phyloP scores from a whole-genome alignment of 2,113 vertebrate species.

The Piprites chloris region DNA sequence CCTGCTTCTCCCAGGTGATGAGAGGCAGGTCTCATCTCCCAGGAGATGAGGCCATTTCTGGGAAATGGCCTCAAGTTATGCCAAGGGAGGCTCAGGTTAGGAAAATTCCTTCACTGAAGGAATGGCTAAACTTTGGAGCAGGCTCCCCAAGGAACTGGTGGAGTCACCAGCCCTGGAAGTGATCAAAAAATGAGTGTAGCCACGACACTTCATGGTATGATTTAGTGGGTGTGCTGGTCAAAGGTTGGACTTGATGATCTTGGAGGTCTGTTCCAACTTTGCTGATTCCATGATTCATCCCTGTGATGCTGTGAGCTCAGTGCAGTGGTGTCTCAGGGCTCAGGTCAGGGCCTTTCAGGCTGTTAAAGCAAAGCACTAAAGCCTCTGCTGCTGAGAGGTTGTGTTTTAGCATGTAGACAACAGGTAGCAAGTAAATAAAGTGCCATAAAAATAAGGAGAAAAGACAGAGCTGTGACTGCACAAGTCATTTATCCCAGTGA shows the following conservation, averaged over 20 bases:
- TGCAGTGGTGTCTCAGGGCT: neutral
- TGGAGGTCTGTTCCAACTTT: neutral
- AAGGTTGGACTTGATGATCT: fast-evolving
- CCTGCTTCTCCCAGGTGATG: neutral
- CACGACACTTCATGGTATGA: fast-evolving
- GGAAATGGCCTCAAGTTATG: neutral
- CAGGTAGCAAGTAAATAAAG: neutral
- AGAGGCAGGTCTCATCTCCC: no score
- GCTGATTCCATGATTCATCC: neutral
- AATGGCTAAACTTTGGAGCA: fast-evolving
- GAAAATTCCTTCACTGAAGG: neutral
- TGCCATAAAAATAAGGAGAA: neutral
- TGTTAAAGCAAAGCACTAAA: neutral
- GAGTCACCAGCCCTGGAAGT: neutral
- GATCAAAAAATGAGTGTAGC: fast-evolving
- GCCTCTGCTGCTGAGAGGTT: neutral
- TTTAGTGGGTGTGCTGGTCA: fast-evolving
- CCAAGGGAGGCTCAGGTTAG: neutral
- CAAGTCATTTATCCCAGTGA: neutral
- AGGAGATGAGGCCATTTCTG: no score
- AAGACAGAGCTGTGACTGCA: neutral
- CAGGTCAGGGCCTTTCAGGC: neutral
- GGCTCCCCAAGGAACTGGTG: neutral
- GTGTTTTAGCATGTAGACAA: neutral
- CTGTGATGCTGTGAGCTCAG: neutral